phyloP scores from a whole-genome alignment of 2,113 vertebrate species.

The Tilapia sparmanii region DNA sequence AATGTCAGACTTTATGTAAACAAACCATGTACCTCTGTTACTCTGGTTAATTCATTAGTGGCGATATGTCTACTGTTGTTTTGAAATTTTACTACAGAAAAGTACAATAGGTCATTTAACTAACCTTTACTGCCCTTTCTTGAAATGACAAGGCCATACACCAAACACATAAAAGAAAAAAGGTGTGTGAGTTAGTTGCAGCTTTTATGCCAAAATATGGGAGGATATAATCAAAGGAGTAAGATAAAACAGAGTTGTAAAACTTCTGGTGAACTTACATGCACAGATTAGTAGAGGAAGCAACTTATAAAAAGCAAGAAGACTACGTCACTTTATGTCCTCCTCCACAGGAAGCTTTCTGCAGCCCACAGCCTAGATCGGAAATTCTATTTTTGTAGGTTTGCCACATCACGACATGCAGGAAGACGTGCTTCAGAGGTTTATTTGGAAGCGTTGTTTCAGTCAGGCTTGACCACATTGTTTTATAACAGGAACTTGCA shows the following conservation, averaged over 20 bases:
- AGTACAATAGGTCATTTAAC: background rate
- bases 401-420: background rate
- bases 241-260: background rate
- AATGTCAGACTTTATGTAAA: background rate
- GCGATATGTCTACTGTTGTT: background rate
- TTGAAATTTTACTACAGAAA: background rate
- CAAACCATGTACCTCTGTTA: background rate
- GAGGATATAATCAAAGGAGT: background rate
- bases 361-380: background rate
- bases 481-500: background rate
- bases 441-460: background rate
- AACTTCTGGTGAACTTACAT: background rate
- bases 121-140: background rate
- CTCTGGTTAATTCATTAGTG: background rate
- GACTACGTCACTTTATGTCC: background rate
- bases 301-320: background rate
- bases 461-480: background rate
- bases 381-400: slow-evolving; percentile 27
- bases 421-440: background rate
- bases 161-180: background rate
- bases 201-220: background rate
- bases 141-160: background rate
- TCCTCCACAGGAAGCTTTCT: slow-evolving; percentile 65
- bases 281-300: background rate
- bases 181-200: background rate